Evolutionary conservation across 2,113 vertebrate genomes (phyloP).

Genomic region (Entomyzon cyanotis): DNA sequence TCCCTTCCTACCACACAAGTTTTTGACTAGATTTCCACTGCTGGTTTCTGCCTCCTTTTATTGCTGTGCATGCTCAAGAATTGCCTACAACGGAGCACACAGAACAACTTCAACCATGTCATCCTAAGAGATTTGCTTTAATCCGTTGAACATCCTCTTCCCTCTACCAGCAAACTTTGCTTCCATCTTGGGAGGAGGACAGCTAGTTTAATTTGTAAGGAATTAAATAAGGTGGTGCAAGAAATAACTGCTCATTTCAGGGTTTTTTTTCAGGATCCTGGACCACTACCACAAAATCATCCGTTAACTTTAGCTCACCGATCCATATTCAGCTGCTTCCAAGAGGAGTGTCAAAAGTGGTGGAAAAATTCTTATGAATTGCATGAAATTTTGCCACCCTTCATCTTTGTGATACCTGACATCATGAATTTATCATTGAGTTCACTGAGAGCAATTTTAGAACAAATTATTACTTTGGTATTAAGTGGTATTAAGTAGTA

Average conservation of each 20-base stretch:
- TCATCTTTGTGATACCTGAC: background rate
- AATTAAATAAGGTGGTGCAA: background rate
- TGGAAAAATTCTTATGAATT: background rate
- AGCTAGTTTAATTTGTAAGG: background rate
- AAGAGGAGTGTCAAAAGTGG: background rate
- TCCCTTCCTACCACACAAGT: slow-evolving; percentile 3
- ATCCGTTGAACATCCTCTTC: background rate
- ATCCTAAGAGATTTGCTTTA: background rate
- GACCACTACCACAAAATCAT: background rate
- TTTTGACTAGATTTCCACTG: slow-evolving; percentile 13
- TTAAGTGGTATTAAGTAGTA: background rate
- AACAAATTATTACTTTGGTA: background rate
- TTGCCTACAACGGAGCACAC: background rate
- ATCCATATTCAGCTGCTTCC: background rate
- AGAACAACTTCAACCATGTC: background rate
- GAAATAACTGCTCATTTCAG: background rate
- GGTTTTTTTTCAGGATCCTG: background rate
- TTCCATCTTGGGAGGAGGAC: background rate
- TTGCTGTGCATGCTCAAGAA: background rate
- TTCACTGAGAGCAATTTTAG: background rate
- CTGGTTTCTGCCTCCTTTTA: background rate
- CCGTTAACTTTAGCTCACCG: background rate
- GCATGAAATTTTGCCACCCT: background rate
- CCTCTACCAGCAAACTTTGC: background rate
- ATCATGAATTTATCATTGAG: background rate